Percentiles rank a stretch among this genome's conserved stretches.
These are phyloP conservation scores for Stichopus chloronotus DNA, from an alignment of 35 echinoderm and acorn worm genomes.

Conservation along the genomic window DNA sequence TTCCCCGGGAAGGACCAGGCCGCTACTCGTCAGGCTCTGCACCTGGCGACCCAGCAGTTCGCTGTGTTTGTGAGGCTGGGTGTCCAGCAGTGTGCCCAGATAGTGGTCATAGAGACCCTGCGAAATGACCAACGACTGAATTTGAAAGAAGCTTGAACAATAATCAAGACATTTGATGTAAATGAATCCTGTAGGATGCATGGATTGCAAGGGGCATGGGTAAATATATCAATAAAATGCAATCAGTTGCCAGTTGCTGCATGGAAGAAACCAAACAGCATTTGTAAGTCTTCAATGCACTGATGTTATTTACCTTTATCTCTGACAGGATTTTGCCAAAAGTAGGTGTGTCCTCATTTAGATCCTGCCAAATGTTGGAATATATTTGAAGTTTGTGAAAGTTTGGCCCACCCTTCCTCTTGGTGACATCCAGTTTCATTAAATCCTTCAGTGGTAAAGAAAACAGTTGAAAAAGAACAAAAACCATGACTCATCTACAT, in stretches of 20 bases:
- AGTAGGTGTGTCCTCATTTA: conserved; percentile 87
- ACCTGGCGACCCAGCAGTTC: conserved; percentile 89
- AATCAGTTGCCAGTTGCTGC: not conserved
- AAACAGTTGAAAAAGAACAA: not conserved
- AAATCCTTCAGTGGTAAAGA: conserved; percentile 58
- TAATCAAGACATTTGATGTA: not conserved
- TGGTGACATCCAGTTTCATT: conserved; percentile 57
- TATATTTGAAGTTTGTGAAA: conserved; percentile 90
- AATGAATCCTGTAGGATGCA: not conserved
- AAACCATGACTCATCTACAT: not conserved
- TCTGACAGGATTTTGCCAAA: conserved; percentile 69
- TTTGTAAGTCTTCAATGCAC: too few relatives aligned
- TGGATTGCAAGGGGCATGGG: too few relatives aligned
- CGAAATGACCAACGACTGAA: not conserved
- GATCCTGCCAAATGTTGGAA: conserved; percentile 86
- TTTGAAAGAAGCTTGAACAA: not conserved
- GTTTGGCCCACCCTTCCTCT: conserved; percentile 72
- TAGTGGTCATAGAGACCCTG: conserved; percentile 89
- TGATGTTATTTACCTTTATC: conserved; percentile 73
- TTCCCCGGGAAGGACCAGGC: conserved; percentile 78
- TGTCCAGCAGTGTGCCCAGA: conserved; percentile 87
- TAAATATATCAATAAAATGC: not conserved
- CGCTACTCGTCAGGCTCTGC: conserved; percentile 75
- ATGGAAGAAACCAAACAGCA: too few relatives aligned
- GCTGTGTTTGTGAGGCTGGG: conserved; percentile 85